These are phyloP conservation scores for Rotaria socialis DNA, from an alignment of 2,888 invertebrate genomes.

Conservation along the genomic window DNA sequence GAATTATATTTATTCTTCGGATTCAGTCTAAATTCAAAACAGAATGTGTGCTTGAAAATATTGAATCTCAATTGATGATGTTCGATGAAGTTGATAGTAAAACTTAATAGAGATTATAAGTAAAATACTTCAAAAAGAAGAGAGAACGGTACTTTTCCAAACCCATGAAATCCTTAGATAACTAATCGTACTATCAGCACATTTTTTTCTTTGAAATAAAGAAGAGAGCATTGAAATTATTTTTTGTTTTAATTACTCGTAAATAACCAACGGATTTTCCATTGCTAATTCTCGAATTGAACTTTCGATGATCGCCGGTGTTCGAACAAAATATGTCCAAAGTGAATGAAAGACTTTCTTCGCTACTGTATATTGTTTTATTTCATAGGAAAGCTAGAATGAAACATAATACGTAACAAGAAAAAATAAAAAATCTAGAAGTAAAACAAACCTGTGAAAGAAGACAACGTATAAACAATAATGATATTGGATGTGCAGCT, in stretches of 20 bases:
- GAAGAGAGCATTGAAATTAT: too few species aligned
- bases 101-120: too few species aligned
- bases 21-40: too few species aligned
- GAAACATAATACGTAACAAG: neutral
- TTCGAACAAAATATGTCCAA: conserved; percentile 57
- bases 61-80: too few species aligned
- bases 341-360: conserved; percentile 53
- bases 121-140: too few species aligned
- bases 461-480: conserved; percentile 57
- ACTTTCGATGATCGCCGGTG: conserved; percentile 50
- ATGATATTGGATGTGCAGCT: conserved; percentile 56
- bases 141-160: too few species aligned
- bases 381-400: conserved; percentile 55
- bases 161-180: too few species aligned
- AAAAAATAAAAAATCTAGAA: neutral
- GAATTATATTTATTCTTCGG: too few species aligned
- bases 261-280: conserved; percentile 38
- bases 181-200: too few species aligned
- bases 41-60: too few species aligned
- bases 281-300: neutral
- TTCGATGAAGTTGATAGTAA: too few species aligned
- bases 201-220: too few species aligned
- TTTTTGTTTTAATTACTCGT: conserved; percentile 34
- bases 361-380: conserved; percentile 53
- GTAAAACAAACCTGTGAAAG: conserved; percentile 52